Evolutionary conservation across 2,888 invertebrate species (phyloP).

Genomic region (Holacanthella duospinosa): DNA sequence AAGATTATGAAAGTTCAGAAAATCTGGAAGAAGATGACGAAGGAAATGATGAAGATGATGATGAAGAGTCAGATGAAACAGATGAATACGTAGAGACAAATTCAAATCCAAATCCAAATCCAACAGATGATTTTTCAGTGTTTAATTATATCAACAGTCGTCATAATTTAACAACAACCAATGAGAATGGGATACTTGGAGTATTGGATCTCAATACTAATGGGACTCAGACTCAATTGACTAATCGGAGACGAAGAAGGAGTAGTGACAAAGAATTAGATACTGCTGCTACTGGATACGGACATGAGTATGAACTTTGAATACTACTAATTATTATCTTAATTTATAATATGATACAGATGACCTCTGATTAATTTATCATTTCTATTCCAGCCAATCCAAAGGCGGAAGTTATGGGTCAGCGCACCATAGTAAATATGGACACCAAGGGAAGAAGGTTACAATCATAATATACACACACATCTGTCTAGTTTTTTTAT

Average conservation of each 20-base stretch:
- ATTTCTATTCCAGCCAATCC: background rate
- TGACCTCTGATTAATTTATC: background rate
- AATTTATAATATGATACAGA: too few species aligned
- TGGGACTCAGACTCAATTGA: constrained; percentile 16
- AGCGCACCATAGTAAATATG: background rate
- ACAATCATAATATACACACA: constrained; percentile 28
- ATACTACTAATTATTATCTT: too few species aligned
- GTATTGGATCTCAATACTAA: constrained; percentile 16
- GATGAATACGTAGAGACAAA: too few species aligned
- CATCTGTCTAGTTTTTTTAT: constrained; percentile 8
- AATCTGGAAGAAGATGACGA: too few species aligned
- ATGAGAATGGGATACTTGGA: too few species aligned
- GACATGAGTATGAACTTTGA: too few species aligned
- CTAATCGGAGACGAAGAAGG: constrained; percentile 12
- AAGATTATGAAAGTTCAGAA: constrained; percentile 13
- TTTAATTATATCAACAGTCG: too few species aligned
- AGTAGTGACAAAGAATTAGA: constrained; percentile 14
- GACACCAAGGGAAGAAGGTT: background rate
- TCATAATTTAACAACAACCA: too few species aligned
- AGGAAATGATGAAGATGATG: constrained; percentile 17
- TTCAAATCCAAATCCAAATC: constrained; percentile 10
- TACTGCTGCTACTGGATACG: constrained; percentile 29
- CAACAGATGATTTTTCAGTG: too few species aligned
- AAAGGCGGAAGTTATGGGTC: constrained; percentile 5
- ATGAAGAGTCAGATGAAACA: constrained; percentile 12